A percentile compares a stretch with the other conserved stretches of the same genome.
Conservation (phyloP, 1,140 invertebrate species). For the Schlechtendalia chinensis region DNA sequence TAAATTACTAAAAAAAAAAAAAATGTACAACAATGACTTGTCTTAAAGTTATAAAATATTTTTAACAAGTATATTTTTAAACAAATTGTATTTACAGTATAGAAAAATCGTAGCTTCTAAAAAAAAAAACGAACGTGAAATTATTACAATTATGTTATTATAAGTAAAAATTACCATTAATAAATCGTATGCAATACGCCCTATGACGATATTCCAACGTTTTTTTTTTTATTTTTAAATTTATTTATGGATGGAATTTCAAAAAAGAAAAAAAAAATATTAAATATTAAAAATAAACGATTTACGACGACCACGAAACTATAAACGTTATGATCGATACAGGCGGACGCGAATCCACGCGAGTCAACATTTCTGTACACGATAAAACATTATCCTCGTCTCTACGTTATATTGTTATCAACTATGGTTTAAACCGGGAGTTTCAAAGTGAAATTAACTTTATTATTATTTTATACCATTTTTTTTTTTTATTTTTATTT, state of each 20-base stretch:
- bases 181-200: slow-evolving; percentile 9
- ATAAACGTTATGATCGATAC: background rate
- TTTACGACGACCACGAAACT: slow-evolving; percentile 7
- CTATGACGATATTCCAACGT: background rate
- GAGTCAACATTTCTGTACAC: background rate
- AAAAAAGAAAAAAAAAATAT: background rate
- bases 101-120: slow-evolving; percentile 43
- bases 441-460: background rate
- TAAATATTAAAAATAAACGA: background rate
- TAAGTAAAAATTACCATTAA: no score
- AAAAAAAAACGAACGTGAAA: slow-evolving; percentile 33
- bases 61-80: slow-evolving; percentile 49
- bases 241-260: slow-evolving; percentile 41
- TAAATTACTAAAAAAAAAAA: slow-evolving; percentile 42
- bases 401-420: no score
- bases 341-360: background rate
- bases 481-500: slow-evolving; percentile 4
- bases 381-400: background rate
- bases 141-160: slow-evolving; percentile 8
- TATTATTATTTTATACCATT: background rate
- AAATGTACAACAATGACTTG: slow-evolving; percentile 46
- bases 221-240: no score
- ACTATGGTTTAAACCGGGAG: slow-evolving; percentile 9
- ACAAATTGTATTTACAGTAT: slow-evolving; percentile 48
- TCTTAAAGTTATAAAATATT: slow-evolving; percentile 47